phyloP scores from a whole-genome alignment of 1,140 invertebrate genomes.

The Venustaconcha ellipsiformis region DNA sequence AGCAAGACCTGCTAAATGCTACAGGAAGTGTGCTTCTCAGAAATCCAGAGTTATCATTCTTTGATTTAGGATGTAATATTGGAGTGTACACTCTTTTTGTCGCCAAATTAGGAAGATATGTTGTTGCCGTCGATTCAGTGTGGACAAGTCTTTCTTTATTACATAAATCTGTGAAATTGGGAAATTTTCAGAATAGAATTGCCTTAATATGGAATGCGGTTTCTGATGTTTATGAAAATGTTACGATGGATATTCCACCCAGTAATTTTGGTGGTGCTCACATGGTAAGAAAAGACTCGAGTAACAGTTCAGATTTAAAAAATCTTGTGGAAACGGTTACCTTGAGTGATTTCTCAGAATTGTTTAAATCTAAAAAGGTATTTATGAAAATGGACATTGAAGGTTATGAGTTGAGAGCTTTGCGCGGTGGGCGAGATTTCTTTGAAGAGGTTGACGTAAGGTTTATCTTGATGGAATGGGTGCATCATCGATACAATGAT shows the following conservation, averaged over 20 bases:
- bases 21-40: slow-evolving; percentile 9
- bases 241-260: slow-evolving; percentile 32
- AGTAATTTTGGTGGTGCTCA: slow-evolving; percentile 52
- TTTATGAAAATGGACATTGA: slow-evolving; percentile 43
- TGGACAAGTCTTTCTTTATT: slow-evolving; percentile 36
- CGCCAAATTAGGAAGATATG: slow-evolving; percentile 41
- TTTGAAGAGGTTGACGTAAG: slow-evolving; percentile 41
- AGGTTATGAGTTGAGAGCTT: slow-evolving; percentile 45
- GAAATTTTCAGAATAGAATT: slow-evolving; percentile 28
- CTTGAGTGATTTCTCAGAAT: slow-evolving; percentile 36
- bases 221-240: slow-evolving; percentile 37
- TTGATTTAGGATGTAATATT: slow-evolving; percentile 57
- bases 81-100: slow-evolving; percentile 50
- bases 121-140: slow-evolving; percentile 52
- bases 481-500: slow-evolving; percentile 17
- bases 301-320: background rate
- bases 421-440: slow-evolving; percentile 30
- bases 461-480: slow-evolving; percentile 59
- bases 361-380: slow-evolving; percentile 16
- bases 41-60: slow-evolving; percentile 18
- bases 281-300: background rate
- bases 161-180: slow-evolving; percentile 26
- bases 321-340: slow-evolving; percentile 13
- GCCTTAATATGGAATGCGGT: slow-evolving; percentile 44
- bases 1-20: slow-evolving; percentile 25